Evolutionary conservation across 2,797 vertebrate genomes (phyloP).

Genomic region (Molossus alvarezi): DNA sequence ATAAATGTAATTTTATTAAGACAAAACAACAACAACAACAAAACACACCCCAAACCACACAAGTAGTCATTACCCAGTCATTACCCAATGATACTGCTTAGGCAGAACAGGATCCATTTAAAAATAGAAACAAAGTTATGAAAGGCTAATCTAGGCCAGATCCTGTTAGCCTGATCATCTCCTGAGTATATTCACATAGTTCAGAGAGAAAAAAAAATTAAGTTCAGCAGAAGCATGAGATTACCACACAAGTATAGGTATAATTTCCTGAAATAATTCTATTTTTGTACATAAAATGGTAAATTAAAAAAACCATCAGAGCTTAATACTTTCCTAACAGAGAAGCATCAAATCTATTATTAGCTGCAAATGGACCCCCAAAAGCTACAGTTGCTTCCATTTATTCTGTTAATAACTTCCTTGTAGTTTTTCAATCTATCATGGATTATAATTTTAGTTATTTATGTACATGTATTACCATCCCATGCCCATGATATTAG

Average conservation of each 20-base stretch:
- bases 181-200: not conserved
- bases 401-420: conserved; percentile 20
- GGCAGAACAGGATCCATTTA: not conserved
- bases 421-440: conserved; percentile 60
- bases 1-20: conserved; percentile 40
- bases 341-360: not conserved
- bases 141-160: not conserved
- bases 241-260: not conserved
- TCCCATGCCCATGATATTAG: not conserved
- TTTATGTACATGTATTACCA: not conserved
- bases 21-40: not conserved
- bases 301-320: not conserved
- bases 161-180: not conserved
- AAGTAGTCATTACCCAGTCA: not conserved
- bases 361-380: conserved; percentile 15
- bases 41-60: too few relatives aligned
- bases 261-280: conserved; percentile 8
- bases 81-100: not conserved
- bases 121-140: not conserved
- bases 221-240: not conserved
- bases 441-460: conserved; percentile 12
- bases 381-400: not conserved
- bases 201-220: not conserved
- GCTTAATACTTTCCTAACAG: not conserved
- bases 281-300: conserved; percentile 1